Conservation (phyloP, 2,888 invertebrate genomes). For the Helleia helle region DNA sequence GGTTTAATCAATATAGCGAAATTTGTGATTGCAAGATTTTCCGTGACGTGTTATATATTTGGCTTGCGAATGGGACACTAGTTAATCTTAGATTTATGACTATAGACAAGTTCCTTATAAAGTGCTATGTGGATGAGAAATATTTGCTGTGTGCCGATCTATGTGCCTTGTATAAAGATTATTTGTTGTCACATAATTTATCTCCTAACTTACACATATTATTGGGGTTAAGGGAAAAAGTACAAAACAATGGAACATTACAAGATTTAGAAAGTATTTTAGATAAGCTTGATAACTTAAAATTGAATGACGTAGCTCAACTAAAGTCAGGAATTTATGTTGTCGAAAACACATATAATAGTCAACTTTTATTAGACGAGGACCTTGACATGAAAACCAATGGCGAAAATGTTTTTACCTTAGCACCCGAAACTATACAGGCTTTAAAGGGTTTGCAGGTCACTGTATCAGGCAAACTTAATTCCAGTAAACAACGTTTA, state of each 20-base stretch:
- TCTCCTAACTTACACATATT: slow-evolving; percentile 71
- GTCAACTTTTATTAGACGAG: slow-evolving; percentile 40
- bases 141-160: slow-evolving; percentile 75
- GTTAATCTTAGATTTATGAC: slow-evolving; percentile 71
- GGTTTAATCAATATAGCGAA: slow-evolving; percentile 76
- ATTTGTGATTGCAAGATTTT: slow-evolving; percentile 75
- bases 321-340: slow-evolving; percentile 74
- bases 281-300: slow-evolving; percentile 44
- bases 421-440: slow-evolving; percentile 61
- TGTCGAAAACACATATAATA: slow-evolving; percentile 60
- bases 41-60: slow-evolving; percentile 76
- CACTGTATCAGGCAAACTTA: slow-evolving; percentile 67
- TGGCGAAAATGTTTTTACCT: slow-evolving; percentile 48
- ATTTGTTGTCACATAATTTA: slow-evolving; percentile 58
- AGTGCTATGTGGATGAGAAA: slow-evolving; percentile 75
- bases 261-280: slow-evolving; percentile 49
- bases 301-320: slow-evolving; percentile 52
- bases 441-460: slow-evolving; percentile 65
- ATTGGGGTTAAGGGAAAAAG: slow-evolving; percentile 63
- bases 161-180: slow-evolving; percentile 68
- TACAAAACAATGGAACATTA: slow-evolving; percentile 49
- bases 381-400: slow-evolving; percentile 27
- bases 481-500: slow-evolving; percentile 64
- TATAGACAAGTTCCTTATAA: slow-evolving; percentile 76
- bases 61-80: slow-evolving; percentile 74